These are phyloP conservation scores for Phlogophora meticulosa DNA, from an alignment of 2,888 invertebrate species.

Conservation along the genomic window DNA sequence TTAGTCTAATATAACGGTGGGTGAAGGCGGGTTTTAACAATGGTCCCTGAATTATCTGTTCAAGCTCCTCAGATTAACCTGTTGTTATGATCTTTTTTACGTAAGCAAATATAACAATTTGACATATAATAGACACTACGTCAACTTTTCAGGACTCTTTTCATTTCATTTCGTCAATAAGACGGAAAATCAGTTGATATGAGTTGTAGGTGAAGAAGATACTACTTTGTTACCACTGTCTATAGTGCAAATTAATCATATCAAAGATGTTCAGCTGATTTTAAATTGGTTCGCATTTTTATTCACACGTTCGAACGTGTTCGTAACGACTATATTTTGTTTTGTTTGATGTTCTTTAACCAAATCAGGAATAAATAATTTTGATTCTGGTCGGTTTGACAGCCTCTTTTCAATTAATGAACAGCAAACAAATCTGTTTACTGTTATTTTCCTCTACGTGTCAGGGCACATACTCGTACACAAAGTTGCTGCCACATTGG, in stretches of 20 bases:
- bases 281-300: too few relatives aligned
- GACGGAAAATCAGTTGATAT: background rate
- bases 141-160: background rate
- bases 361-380: too few relatives aligned
- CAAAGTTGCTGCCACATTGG: background rate
- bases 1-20: background rate
- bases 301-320: too few relatives aligned
- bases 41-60: slow-evolving; percentile 5
- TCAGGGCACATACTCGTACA: background rate
- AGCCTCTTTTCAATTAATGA: background rate
- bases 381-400: too few relatives aligned
- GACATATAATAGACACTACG: background rate
- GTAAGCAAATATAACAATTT: background rate
- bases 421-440: background rate
- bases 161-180: background rate
- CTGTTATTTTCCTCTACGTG: too few relatives aligned
- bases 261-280: too few relatives aligned
- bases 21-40: background rate
- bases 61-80: background rate
- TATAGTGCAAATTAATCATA: too few relatives aligned
- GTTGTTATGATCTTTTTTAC: background rate
- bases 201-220: too few relatives aligned
- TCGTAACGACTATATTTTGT: too few relatives aligned
- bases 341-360: too few relatives aligned
- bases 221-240: too few relatives aligned